Conservation (phyloP, 30 jellyfish, hydroid and myxozoan species). For the Rhopilema esculentum region DNA sequence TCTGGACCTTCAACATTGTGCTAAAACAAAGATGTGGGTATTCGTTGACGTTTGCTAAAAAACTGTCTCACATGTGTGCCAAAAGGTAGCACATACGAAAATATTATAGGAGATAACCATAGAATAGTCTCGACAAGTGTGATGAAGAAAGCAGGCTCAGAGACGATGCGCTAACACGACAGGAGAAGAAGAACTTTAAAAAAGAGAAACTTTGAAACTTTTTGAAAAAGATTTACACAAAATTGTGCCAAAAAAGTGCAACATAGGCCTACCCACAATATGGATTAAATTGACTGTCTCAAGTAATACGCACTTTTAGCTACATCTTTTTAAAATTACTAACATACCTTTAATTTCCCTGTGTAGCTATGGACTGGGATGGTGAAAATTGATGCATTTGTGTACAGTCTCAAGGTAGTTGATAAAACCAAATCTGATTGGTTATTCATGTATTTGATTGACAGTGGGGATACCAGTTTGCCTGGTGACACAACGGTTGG, state of each 20-base stretch:
- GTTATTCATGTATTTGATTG: constrained; percentile 72
- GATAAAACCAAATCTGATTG: constrained; percentile 80
- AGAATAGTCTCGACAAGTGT: too few relatives aligned
- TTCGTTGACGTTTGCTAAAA: neutral
- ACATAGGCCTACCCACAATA: too few relatives aligned
- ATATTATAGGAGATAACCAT: too few relatives aligned
- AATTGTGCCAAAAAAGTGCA: too few relatives aligned
- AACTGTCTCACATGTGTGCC: too few relatives aligned
- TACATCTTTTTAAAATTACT: neutral
- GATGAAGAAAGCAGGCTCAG: too few relatives aligned
- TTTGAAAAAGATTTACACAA: too few relatives aligned
- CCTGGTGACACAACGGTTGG: constrained; percentile 93
- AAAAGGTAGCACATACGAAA: too few relatives aligned
- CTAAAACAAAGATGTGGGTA: constrained; percentile 30
- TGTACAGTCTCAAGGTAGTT: constrained; percentile 89
- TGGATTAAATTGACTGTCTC: too few relatives aligned
- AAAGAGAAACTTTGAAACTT: too few relatives aligned
- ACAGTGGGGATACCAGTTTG: constrained; percentile 90
- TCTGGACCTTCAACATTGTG: constrained; percentile 85
- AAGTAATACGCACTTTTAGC: neutral
- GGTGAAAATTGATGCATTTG: constrained; percentile 98
- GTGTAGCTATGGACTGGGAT: constrained; percentile 94
- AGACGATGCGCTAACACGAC: too few relatives aligned
- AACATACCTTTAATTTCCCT: constrained; percentile 89
- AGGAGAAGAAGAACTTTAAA: too few relatives aligned